Percentiles rank a stretch among this genome's conserved stretches.
These are phyloP conservation scores for Clostera curtula DNA, from an alignment of 2,888 invertebrate species.

Conservation along the genomic window DNA sequence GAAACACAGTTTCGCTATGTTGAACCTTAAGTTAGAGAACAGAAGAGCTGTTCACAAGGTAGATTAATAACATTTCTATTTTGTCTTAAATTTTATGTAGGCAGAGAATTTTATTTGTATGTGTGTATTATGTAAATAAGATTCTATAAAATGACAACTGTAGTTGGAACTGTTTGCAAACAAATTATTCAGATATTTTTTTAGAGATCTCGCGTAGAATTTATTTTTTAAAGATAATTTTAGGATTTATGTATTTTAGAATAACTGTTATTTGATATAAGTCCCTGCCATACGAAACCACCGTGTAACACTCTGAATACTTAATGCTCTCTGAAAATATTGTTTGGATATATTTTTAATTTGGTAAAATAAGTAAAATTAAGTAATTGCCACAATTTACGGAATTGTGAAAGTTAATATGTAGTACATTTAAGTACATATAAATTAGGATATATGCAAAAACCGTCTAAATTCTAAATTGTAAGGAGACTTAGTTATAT, in stretches of 20 bases:
- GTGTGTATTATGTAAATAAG: constrained; percentile 16
- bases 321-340: constrained; percentile 27
- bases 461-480: constrained; percentile 9
- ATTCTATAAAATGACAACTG: constrained; percentile 9
- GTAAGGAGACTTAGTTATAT: constrained; percentile 8
- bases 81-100: constrained; percentile 16
- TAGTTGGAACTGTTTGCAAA: constrained; percentile 9
- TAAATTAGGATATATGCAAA: constrained; percentile 4
- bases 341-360: constrained; percentile 2
- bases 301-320: constrained; percentile 30
- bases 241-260: constrained; percentile 15
- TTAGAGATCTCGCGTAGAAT: constrained; percentile 26
- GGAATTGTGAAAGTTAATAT: neutral
- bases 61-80: constrained; percentile 14
- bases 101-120: constrained; percentile 13
- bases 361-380: neutral
- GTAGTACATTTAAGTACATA: neutral
- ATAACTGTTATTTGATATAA: constrained; percentile 24
- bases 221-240: constrained; percentile 20
- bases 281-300: constrained; percentile 29
- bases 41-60: no score
- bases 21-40: no score
- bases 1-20: no score
- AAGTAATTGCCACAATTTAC: neutral
- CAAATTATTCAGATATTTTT: constrained; percentile 15